Evolutionary conservation across 2,888 invertebrate genomes (phyloP), one percentile per base, ranked within the genome.

Genomic region (Drosophila neutralis): DNA sequence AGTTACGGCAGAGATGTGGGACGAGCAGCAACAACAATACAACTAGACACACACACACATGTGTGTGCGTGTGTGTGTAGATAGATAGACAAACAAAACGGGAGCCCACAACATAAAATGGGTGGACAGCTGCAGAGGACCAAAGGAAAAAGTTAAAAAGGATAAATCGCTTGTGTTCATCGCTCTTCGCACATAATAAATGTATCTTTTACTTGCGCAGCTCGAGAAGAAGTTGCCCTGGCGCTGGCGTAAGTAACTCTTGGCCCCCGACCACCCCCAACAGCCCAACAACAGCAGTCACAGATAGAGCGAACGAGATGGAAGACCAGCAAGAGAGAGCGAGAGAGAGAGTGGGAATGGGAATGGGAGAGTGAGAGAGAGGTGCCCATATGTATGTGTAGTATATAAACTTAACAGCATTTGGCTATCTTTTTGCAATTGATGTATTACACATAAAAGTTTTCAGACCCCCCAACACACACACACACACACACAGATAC

Each of bases 341-440:
- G 21, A 3, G 21, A 24, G 45, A 21, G n/a, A 21, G n/a, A 10
- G 40, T 1, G 15, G 2, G 18, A 3, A 15, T 0, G 35, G 24
- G 33, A 45, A 21, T 52, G 11, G 18, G 36, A 45, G 54, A 36
- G 24, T 45, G 69, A 5, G 18, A 33, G 15, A 65, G 31, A 40
- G 49, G 49, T 51, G 65, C 33, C 45, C 60, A 65, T 67, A 53
- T 71, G 69, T 54, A 33, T 83, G 69, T 85, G 76, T 78, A 87
- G 89, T 90, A 90, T 89, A 87, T 87, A 90, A 87, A 87, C 89
- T 87, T 87, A 87, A 90, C 90, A 91, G 83, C 90, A 86, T 86
- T 86, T 86, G 92, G 87, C 91, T 92, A 91, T 90, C 87, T 91
- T 91, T 91, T 92, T 91, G 92, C 91, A 91, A 91, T 91, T 91